Evolutionary conservation across 1,140 invertebrate species (phyloP), one percentile per base, ranked within the genome.

Genomic region (Nomia melanderi): DNA sequence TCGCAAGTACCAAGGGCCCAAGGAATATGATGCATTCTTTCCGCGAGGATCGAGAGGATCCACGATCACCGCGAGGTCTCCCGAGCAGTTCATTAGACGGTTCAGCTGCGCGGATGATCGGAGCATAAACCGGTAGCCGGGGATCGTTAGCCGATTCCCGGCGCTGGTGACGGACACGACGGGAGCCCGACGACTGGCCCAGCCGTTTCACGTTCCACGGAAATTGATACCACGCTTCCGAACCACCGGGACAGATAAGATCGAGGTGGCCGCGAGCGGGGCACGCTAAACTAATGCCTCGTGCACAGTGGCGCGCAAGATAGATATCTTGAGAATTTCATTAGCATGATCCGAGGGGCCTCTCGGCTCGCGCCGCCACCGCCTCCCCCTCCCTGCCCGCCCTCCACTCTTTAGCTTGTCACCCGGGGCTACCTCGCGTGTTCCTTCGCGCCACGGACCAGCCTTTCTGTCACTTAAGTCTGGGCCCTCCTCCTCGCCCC

Each of bases 251-350:
- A 31, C 53, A 80, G 83, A 85, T 85, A 85, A 83, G 78, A 83
- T 81, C 81, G 72, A 36, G 75, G 59, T 77, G 74, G 77, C 75
- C 78, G 78, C 62, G 71, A 82, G 78, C 72, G 33, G 71, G 70
- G n/a, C n/a, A 62, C 67, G 50, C 74, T 78, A 77, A 74, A 75
- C 81, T 83, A 83, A 83, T 81, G 75, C 79, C 54, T 39, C 20
- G 72, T 23, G 54, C 53, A 72, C 79, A 65, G 79, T 81, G 77
- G 79, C 82, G 69, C 69, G 47, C 47, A 29, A 78, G 84, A 86
- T 86, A 82, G 69, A 79, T 79, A 86, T 86, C 84, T 86, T 86
- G 84, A 84, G 84, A 86, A 86, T 84, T 86, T 86, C 84, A 86
- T 86, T 86, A 86, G 84, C 84, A 86, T 84, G 81, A 82, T 78